Percentiles rank a stretch among this genome's conserved stretches.
phyloP scores from a whole-genome alignment of 2,888 invertebrate species.

The Hypolimnas misippus region DNA sequence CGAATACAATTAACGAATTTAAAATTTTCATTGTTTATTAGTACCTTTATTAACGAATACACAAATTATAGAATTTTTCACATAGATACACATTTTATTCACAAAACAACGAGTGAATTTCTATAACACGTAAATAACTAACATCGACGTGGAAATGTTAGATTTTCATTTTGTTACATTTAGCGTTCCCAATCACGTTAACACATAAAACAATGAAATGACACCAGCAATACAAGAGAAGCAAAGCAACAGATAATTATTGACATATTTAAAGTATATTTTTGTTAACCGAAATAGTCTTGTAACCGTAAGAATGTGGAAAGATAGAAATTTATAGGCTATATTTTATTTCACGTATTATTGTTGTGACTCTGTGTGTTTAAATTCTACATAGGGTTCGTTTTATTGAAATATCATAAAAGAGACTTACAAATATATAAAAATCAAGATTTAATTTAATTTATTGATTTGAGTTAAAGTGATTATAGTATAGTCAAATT shows the following conservation, averaged over 20 bases:
- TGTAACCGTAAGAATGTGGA: neutral
- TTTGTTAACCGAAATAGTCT: constrained; percentile 5
- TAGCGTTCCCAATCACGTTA: constrained; percentile 5
- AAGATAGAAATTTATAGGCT: neutral
- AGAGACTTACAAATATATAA: no score
- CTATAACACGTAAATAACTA: neutral
- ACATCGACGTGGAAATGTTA: constrained; percentile 6
- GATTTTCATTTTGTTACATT: neutral
- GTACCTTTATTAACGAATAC: neutral
- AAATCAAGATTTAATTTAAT: no score
- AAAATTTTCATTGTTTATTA: neutral
- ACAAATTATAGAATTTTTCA: neutral
- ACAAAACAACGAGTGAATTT: neutral
- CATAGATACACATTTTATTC: constrained; percentile 1
- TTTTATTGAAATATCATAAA: no score
- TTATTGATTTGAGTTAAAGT: no score
- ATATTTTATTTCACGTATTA: constrained; percentile 28
- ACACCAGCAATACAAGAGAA: constrained; percentile 26
- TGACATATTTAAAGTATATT: neutral
- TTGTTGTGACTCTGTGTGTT: no score
- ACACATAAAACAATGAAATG: constrained; percentile 21
- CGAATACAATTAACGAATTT: neutral
- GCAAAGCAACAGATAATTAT: constrained; percentile 23
- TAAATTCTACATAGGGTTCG: no score
- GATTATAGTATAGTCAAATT: no score